These are phyloP conservation scores for Shinisaurus crocodilurus DNA, from an alignment of 2,113 vertebrate genomes.

Conservation along the genomic window DNA sequence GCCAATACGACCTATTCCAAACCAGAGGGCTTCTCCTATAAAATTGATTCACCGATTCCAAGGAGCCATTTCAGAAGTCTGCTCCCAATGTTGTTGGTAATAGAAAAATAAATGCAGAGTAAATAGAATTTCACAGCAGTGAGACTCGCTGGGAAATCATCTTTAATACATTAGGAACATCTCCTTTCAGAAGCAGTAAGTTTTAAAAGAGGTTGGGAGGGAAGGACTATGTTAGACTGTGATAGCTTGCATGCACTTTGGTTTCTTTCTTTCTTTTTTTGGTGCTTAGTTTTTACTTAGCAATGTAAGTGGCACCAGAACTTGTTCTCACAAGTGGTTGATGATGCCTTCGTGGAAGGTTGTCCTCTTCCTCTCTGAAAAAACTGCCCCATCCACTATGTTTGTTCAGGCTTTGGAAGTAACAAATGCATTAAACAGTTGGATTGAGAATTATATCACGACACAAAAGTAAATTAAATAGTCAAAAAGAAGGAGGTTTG, in stretches of 20 bases:
- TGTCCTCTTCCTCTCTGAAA: neutral
- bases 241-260: constrained; percentile 19
- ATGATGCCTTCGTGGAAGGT: neutral
- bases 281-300: neutral
- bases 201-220: constrained; percentile 28
- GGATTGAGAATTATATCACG: neutral
- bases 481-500: no score
- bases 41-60: constrained; percentile 57
- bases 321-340: neutral
- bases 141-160: constrained; percentile 55
- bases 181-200: constrained; percentile 43
- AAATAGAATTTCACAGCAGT: constrained; percentile 71
- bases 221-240: constrained; percentile 10
- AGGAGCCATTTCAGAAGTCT: constrained; percentile 59
- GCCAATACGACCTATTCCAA: constrained; percentile 41
- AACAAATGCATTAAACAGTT: neutral
- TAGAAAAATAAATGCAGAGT: constrained; percentile 73
- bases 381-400: neutral
- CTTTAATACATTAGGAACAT: constrained; percentile 44
- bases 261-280: neutral
- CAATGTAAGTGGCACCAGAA: neutral
- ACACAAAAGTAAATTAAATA: neutral
- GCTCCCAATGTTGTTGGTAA: constrained; percentile 63
- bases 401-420: neutral
- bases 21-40: constrained; percentile 44